Evolutionary conservation across 2,888 invertebrate genomes (phyloP), one percentile per base, ranked within the genome.

Genomic region (Polymixis flavicincta): DNA sequence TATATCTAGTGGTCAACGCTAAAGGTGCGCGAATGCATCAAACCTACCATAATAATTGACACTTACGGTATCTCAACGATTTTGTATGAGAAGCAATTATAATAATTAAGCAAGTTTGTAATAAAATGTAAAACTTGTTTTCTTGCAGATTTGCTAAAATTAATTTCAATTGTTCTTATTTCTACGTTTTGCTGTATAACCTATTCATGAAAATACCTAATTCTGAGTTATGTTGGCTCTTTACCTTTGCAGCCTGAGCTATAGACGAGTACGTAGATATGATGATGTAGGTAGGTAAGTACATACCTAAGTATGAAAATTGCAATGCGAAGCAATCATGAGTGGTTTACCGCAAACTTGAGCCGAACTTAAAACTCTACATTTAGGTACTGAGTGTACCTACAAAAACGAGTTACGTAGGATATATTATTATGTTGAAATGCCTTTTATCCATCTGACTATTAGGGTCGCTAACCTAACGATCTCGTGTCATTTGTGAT

Each of bases 281-380:
- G 1, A 63, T 45, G 28, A 57, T 6, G 19, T 55, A 54, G 22
- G 11, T 45, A n/a, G 55, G 48, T 57, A 45, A 32, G 45, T 71
- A 28, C n/a, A 19, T 48, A 59, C 52, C 45, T 8, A 80, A 54
- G 55, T 63, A 37, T 59, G 45, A 6, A 19, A n/a, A 48, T 77
- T 64, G 19, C 63, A 57, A 17, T 8, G 9, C 42, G 11, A 42
- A 22, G 14, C n/a, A 52, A 64, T 64, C 8, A 14, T 52, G n/a
- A 45, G 19, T 45, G 55, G 57, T 59, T 37, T 4, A 73, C 74
- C 76, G 55, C 80, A 73, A 64, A n/a, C 25, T 59, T 14, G 14
- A 25, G 8, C 13, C 1, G 6, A 48, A 11, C 22, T n/a, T 54
- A 14, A n/a, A 50, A 42, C 19, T 42, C 11, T 17, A 78, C 19